Evolutionary conservation across 2,888 invertebrate genomes (phyloP).

Genomic region (Orchesella flavescens): DNA sequence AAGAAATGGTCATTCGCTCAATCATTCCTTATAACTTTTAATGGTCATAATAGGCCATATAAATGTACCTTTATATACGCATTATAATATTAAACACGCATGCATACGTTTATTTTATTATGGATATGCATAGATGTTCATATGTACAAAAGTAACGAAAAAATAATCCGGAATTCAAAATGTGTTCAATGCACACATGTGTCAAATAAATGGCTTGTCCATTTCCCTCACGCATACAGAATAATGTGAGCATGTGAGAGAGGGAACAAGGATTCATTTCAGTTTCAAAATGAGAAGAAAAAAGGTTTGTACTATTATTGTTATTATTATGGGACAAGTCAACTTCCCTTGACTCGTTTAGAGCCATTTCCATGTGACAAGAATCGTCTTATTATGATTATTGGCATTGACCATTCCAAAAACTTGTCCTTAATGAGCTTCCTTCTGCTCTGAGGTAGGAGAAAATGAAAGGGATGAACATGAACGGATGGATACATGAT

Average conservation of each 20-base stretch:
- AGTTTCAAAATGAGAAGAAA: neutral
- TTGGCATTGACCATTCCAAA: slow-evolving; percentile 56
- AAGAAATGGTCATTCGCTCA: neutral
- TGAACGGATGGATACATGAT: slow-evolving; percentile 9
- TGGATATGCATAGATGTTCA: too few species aligned
- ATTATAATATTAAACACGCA: neutral
- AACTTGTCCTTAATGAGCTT: slow-evolving; percentile 59
- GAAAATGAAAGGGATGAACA: neutral
- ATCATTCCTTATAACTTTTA: too few species aligned
- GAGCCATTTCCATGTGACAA: slow-evolving; percentile 57
- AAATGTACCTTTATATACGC: neutral
- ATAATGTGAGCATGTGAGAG: neutral
- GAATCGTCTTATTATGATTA: slow-evolving; percentile 59
- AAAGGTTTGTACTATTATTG: slow-evolving; percentile 40
- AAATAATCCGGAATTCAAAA: neutral
- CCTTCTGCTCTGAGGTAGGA: neutral
- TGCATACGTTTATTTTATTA: neutral
- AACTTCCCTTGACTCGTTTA: slow-evolving; percentile 58
- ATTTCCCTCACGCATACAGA: neutral
- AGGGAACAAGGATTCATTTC: neutral
- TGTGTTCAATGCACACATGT: slow-evolving; percentile 14
- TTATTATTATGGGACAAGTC: slow-evolving; percentile 61
- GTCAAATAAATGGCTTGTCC: slow-evolving; percentile 50
- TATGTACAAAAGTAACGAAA: neutral
- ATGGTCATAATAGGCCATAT: slow-evolving; percentile 14